phyloP scores from a whole-genome alignment of 2,113 vertebrate species.

The Raphicerus campestris region DNA sequence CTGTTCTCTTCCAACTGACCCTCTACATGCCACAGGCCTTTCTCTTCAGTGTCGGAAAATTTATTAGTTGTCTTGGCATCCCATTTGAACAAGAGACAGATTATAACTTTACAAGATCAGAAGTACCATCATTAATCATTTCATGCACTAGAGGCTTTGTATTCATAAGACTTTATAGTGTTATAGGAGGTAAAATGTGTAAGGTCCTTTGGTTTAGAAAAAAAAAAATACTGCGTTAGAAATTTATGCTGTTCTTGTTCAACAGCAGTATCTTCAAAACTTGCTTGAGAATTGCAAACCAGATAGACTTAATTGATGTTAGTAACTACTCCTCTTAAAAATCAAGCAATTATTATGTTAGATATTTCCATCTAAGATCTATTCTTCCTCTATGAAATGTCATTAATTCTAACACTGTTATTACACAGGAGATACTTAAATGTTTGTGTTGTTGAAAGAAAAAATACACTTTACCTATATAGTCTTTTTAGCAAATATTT shows the following conservation, averaged over 20 bases:
- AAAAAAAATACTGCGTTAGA: not conserved
- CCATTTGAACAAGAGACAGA: slow-evolving; percentile 63
- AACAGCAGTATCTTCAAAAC: not conserved
- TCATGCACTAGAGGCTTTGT: not conserved
- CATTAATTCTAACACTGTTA: not conserved
- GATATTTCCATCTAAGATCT: not conserved
- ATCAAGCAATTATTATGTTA: not conserved
- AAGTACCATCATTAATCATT: slow-evolving; percentile 65
- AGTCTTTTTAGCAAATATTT: not conserved
- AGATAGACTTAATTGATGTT: not conserved
- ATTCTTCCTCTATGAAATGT: not conserved
- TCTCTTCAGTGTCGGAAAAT: not conserved
- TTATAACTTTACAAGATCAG: slow-evolving; percentile 58
- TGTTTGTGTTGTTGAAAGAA: not conserved
- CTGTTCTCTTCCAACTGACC: slow-evolving; percentile 34
- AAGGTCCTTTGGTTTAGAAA: not conserved
- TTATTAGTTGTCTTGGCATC: slow-evolving; percentile 51
- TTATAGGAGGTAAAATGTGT: not conserved
- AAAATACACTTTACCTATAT: not conserved
- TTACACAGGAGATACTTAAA: not conserved
- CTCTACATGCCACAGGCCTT: slow-evolving; percentile 23
- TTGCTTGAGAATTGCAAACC: not conserved
- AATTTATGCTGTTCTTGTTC: not conserved
- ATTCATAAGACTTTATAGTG: slow-evolving; percentile 38
- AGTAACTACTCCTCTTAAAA: not conserved